Evolutionary conservation across 2,113 vertebrate species (phyloP).

Genomic region (Chionodraco myersi): DNA sequence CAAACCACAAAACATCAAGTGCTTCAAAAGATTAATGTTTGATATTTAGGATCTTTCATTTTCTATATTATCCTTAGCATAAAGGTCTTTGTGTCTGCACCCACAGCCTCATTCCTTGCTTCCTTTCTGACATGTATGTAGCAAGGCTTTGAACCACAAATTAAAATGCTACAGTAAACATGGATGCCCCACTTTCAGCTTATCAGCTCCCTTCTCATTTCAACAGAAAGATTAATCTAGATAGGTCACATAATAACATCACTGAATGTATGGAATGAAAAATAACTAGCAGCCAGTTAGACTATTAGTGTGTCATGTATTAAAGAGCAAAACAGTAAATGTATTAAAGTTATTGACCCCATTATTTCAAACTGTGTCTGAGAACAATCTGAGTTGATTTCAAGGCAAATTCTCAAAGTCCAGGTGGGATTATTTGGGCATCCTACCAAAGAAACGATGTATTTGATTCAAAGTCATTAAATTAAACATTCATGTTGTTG

Average conservation of each 20-base stretch:
- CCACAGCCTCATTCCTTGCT: background rate
- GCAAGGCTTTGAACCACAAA: slow-evolving; percentile 22
- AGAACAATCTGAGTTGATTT: slow-evolving; percentile 1
- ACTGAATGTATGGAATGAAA: background rate
- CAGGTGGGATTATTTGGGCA: slow-evolving; percentile 11
- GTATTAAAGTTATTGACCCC: slow-evolving; percentile 8
- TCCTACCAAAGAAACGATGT: slow-evolving; percentile 4
- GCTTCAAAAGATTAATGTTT: background rate
- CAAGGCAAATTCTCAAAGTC: background rate
- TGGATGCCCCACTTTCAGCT: slow-evolving; percentile 37
- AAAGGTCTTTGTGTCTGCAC: background rate
- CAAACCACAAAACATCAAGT: slow-evolving; percentile 2
- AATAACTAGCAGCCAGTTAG: background rate
- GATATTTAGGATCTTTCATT: background rate
- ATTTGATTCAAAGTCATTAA: slow-evolving; percentile 22
- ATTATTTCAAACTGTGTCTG: slow-evolving; percentile 31
- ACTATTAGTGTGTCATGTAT: background rate
- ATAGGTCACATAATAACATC: background rate
- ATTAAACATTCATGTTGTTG: slow-evolving; percentile 26
- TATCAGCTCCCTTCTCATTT: slow-evolving; percentile 11
- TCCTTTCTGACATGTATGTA: slow-evolving; percentile 1
- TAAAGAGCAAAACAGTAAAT: background rate
- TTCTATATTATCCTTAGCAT: background rate
- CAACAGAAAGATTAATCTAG: slow-evolving; percentile 3
- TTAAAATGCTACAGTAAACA: slow-evolving; percentile 18